Evolutionary conservation across 2,113 vertebrate species (phyloP).

Genomic region (Dasyurus viverrinus): DNA sequence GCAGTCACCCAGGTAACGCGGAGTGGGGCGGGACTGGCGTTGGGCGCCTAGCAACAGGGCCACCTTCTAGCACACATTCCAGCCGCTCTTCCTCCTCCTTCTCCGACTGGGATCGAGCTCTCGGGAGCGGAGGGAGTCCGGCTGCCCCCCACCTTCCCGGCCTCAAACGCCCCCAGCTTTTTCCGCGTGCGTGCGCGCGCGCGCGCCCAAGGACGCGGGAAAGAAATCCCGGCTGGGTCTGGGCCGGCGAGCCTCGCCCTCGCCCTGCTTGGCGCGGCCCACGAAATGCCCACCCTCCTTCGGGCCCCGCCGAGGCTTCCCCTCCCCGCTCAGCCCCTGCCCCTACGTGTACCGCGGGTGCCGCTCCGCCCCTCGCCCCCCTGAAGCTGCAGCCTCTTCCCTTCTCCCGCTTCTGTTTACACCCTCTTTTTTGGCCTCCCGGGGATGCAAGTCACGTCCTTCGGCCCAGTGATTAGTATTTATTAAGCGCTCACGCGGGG

Average conservation of each 20-base stretch:
- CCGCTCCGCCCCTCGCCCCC: too few relatives aligned
- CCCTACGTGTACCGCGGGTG: too few relatives aligned
- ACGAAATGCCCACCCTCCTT: too few relatives aligned
- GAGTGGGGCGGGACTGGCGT: constrained; percentile 79
- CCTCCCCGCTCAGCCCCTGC: too few relatives aligned
- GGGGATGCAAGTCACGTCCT: neutral
- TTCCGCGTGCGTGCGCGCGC: neutral
- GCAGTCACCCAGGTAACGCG: constrained; percentile 84
- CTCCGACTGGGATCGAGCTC: neutral
- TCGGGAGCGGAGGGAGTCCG: too few relatives aligned
- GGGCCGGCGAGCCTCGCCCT: accelerated
- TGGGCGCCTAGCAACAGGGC: constrained; percentile 57
- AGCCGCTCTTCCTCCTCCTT: neutral
- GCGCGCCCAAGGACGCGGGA: neutral
- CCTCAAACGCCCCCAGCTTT: neutral
- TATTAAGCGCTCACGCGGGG: neutral
- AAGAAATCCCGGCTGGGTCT: neutral
- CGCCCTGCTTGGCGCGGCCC: accelerated
- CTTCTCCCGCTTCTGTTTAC: too few relatives aligned
- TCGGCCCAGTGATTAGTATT: neutral
- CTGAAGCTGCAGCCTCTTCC: neutral
- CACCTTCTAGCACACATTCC: constrained; percentile 15
- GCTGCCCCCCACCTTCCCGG: too few relatives aligned
- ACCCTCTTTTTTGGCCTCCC: neutral
- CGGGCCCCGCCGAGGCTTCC: neutral